A percentile compares a stretch with the other conserved stretches of the same genome.
phyloP scores from a whole-genome alignment of 30 jellyfish, hydroid and myxozoan genomes.

The Hydractinia echinata region DNA sequence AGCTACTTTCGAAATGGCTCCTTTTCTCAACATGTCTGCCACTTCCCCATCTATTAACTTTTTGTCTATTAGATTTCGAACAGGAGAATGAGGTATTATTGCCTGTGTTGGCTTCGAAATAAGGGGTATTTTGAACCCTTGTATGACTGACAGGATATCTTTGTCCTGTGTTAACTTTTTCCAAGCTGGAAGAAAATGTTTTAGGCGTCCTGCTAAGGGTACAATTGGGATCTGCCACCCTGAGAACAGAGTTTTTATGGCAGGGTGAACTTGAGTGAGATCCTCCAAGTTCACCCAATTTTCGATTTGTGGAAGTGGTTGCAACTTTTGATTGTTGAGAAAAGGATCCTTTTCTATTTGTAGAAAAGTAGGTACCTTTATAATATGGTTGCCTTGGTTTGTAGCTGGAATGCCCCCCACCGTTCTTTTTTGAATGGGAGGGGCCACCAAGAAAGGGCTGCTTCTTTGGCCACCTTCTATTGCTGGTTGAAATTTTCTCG shows the following conservation, averaged over 20 bases:
- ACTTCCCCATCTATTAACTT: slow-evolving; percentile 7
- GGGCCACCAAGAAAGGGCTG: too few species aligned
- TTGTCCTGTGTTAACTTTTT: not conserved
- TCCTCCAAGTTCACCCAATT: not conserved
- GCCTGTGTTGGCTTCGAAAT: not conserved
- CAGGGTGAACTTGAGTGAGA: not conserved
- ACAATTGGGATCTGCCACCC: slow-evolving; percentile 2
- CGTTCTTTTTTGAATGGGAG: too few species aligned
- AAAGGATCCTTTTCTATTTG: not conserved
- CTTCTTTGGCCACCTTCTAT: too few species aligned
- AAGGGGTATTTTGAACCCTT: not conserved
- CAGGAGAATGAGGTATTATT: not conserved
- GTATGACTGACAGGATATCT: not conserved
- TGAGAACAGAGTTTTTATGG: not conserved
- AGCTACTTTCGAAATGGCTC: not conserved
- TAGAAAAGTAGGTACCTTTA: not conserved
- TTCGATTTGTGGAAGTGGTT: not conserved
- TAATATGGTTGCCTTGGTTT: too few species aligned
- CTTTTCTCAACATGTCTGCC: not conserved
- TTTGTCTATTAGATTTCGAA: not conserved
- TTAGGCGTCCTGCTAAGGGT: slow-evolving; percentile 7
- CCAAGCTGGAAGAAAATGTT: not conserved
- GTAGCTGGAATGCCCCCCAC: too few species aligned
- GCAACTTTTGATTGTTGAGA: not conserved
- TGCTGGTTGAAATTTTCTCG: too few species aligned